Conservation (phyloP, 2,113 vertebrate genomes). For the Garra rufa region DNA sequence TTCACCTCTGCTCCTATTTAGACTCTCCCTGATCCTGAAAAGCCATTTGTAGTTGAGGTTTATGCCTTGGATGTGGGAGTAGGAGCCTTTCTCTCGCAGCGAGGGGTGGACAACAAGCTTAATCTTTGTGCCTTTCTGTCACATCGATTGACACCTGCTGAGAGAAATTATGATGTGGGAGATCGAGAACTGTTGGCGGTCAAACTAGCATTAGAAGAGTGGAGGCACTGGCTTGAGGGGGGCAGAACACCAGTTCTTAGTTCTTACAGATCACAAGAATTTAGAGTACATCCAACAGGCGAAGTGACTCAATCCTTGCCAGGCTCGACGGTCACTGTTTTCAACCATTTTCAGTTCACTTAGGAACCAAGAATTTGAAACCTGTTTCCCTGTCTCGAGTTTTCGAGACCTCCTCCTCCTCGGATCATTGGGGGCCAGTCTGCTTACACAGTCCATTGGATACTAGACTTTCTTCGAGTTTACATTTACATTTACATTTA, state of each 20-base stretch:
- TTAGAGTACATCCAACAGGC: not conserved
- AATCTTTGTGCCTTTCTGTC: not conserved
- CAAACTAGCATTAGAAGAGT: not conserved
- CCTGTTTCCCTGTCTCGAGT: not conserved
- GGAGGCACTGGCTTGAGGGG: not conserved
- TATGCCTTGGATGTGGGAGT: not conserved
- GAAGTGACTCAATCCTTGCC: too few species aligned
- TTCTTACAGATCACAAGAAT: slow-evolving; percentile 2
- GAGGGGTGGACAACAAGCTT: not conserved
- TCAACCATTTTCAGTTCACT: not conserved
- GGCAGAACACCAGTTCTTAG: not conserved
- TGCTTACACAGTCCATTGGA: too few species aligned
- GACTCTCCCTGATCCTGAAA: not conserved
- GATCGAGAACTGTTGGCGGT: not conserved
- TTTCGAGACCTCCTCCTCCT: too few species aligned
- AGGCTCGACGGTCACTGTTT: not conserved
- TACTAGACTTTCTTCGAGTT: too few species aligned
- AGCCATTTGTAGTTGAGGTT: not conserved
- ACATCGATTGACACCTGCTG: not conserved
- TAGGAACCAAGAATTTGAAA: slow-evolving; percentile 24
- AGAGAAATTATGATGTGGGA: not conserved
- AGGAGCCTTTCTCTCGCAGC: not conserved
- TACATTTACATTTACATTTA: too few species aligned
- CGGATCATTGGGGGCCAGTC: too few species aligned
- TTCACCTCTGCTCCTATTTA: not conserved